Evolutionary conservation across 2,797 vertebrate genomes (phyloP), one percentile per base, ranked within the genome.

Genomic region (Lithobates pipiens): DNA sequence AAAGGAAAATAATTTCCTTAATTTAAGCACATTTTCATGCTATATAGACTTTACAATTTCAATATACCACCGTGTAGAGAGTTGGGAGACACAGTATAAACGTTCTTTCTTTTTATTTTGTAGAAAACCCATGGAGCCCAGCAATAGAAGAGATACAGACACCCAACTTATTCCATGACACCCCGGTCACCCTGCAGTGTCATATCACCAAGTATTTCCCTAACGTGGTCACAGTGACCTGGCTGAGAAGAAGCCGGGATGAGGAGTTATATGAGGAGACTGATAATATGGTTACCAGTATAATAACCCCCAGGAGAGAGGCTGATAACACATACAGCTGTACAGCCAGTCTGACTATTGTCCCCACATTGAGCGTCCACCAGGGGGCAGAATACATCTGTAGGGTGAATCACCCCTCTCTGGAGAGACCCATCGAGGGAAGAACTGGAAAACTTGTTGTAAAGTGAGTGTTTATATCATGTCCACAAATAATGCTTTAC

Each of bases 131-230:
- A 10, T 72, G 74, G 86, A 54, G 0, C 9, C 86, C 86, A 29
- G 11, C 42, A 15, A 29, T 85, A 61, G 74, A 77, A 29, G 29
- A 67, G n/a, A 85, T 85, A n/a, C 57, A 65, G 54, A 39, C 9
- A 2, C 72, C 73, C 0, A 11, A 9, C 11, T 9, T 77, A 10
- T 36, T 44, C 27, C 78, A 21, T 13, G 50, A 23, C 34, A 34
- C 10, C 39, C 50, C 73, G 16, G 16, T 29, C 21, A 34, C 39
- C 23, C 50, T 88, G 57, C 36, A 27, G 32, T 85, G 86, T 77
- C 39, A 77, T 15, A 82, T 88, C 65, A 10, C 25, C 1, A 29
- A 39, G 18, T 80, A 85, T 77, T 88, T 88, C 68, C 77, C 82
- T 5, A 73, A 68, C 9, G 77, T 10, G 0, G 16, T 84, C 77